Conservation (phyloP, 2,888 invertebrate species). For the Acleris literana region DNA sequence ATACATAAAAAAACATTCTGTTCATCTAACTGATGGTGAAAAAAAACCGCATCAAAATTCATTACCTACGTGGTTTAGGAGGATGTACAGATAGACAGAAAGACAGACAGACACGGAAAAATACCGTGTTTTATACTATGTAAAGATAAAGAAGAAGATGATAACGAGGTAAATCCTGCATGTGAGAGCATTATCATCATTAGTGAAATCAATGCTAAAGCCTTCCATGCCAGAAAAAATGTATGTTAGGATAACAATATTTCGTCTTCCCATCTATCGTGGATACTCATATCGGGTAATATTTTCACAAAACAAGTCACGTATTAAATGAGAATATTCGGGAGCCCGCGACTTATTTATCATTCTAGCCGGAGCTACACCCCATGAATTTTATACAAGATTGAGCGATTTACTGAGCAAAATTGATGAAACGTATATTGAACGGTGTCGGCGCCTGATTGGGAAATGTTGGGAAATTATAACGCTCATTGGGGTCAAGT, state of each 20-base stretch:
- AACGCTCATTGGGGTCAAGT: slow-evolving; percentile 13
- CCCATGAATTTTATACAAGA: slow-evolving; percentile 84
- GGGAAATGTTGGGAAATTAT: slow-evolving; percentile 56
- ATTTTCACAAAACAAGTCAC: slow-evolving; percentile 81
- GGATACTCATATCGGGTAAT: slow-evolving; percentile 75
- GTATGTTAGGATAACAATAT: slow-evolving; percentile 71
- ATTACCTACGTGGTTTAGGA: no score
- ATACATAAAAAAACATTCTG: no score
- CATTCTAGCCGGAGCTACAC: slow-evolving; percentile 80
- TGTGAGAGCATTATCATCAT: not conserved
- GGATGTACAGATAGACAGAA: no score
- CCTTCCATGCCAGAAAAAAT: slow-evolving; percentile 58
- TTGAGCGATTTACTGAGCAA: slow-evolving; percentile 82
- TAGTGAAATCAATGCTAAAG: slow-evolving; percentile 1
- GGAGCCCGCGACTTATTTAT: slow-evolving; percentile 81
- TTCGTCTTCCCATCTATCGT: slow-evolving; percentile 65
- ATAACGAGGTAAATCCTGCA: no score
- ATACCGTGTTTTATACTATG: no score
- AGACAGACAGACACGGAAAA: no score
- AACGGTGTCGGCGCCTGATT: slow-evolving; percentile 74
- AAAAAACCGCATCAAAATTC: no score
- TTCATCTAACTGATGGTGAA: no score
- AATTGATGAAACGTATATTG: slow-evolving; percentile 82
- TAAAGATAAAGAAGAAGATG: no score
- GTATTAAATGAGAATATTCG: slow-evolving; percentile 84